Conservation (phyloP, 2,888 invertebrate species). For the Dynastes maya region DNA sequence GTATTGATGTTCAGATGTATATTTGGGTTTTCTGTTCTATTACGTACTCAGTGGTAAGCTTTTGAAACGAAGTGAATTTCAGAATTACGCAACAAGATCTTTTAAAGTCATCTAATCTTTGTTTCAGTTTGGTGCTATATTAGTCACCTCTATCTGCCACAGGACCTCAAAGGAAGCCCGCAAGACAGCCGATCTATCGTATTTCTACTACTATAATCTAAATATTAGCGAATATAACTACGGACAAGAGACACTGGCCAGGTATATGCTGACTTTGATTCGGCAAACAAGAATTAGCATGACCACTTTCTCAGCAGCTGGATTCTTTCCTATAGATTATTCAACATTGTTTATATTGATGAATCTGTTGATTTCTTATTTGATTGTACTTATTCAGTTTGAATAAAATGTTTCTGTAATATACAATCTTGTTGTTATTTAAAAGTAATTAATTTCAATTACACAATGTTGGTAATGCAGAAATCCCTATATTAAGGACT, state of each 20-base stretch:
- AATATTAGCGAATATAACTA: conserved; percentile 9
- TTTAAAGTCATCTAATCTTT: background rate
- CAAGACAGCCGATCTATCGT: conserved; percentile 13
- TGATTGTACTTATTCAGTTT: conserved; percentile 23
- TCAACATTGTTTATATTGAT: conserved; percentile 1
- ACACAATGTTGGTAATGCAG: no score
- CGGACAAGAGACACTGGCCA: background rate
- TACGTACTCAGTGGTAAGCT: conserved; percentile 1
- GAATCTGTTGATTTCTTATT: conserved; percentile 14
- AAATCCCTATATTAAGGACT: no score
- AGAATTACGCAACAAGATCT: background rate
- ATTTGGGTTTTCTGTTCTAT: background rate
- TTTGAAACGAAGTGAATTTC: background rate
- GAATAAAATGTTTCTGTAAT: background rate
- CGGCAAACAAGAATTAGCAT: conserved; percentile 5
- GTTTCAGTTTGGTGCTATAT: conserved; percentile 3
- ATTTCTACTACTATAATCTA: conserved; percentile 12
- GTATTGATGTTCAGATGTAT: background rate
- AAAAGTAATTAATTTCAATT: background rate
- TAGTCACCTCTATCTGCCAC: background rate
- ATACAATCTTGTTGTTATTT: background rate
- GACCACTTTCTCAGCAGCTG: conserved; percentile 7
- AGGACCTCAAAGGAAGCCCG: background rate
- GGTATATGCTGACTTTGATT: background rate
- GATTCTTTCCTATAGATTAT: conserved; percentile 25